Evolutionary conservation across 2,797 vertebrate genomes (phyloP), one percentile per base, ranked within the genome.

Genomic region (Xerus rutilus): DNA sequence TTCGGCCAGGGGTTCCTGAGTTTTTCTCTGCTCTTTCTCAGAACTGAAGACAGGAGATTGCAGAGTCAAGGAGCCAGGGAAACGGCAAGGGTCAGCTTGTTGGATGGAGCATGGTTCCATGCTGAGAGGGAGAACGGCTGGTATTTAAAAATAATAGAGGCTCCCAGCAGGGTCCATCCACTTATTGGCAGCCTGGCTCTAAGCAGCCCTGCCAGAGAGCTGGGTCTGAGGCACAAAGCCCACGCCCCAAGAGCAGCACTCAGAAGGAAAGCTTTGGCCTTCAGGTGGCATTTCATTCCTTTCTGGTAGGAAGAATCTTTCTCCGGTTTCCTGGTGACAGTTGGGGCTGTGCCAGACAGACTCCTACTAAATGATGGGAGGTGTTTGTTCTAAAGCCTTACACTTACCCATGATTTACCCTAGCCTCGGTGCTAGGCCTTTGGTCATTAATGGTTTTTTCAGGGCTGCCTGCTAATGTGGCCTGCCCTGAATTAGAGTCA

Each of bases 271-370:
- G 86, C 49, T 1, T 8, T 45, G 52, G 95, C 70, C 78, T 87
- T 76, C 3, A 0, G 90, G 87, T 11, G n/a, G 54, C 90, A 54
- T 86, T 64, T 93, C 62, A 13, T 25, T 72, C 72, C 73, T 89
- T 87, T 85, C 77, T 78, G 87, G 72, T 83, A 83, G 94, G 62
- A 81, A 95, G 94, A 35, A 5, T 47, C 28, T 7, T 62, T 43
- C 87, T 79, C 52, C 15, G 86, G 94, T 87, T 93, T 95, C 95
- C 93, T 88, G 94, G 88, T 86, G 96, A 84, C 93, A 70, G 91
- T 3, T 93, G 93, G 94, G 47, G 5, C 28, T 1, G 18, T 1
- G 67, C 95, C 90, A 95, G 93, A 25, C 64, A 78, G 77, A 85
- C 90, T 92, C 95, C 90, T 52, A 35, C 91, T 49, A 47, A 78